Conservation (phyloP, 2,113 vertebrate species). For the Cettia cetti region DNA sequence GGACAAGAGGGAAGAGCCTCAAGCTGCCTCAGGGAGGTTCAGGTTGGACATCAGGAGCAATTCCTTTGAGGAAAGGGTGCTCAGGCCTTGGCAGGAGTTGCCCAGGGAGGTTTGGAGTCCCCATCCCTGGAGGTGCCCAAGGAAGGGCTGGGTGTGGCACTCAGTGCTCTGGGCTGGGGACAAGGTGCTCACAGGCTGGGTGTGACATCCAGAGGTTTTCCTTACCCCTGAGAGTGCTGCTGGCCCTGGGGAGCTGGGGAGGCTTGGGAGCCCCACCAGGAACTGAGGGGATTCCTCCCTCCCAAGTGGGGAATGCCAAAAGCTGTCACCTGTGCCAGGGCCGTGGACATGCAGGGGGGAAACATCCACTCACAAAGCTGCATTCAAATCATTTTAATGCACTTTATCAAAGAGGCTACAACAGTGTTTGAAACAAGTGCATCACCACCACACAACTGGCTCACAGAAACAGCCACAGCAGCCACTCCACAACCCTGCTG, state of each 20-base stretch:
- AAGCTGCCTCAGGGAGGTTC: neutral
- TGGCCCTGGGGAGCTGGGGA: neutral
- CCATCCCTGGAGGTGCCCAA: neutral
- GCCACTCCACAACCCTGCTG: neutral
- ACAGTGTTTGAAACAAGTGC: neutral
- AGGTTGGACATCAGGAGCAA: neutral
- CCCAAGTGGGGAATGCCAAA: neutral
- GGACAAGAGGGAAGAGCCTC: neutral
- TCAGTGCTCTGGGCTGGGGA: neutral
- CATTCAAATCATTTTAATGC: neutral
- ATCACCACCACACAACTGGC: neutral
- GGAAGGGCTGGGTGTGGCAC: neutral
- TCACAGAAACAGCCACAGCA: neutral
- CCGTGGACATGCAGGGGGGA: neutral
- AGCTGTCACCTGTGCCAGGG: neutral
- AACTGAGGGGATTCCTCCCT: neutral
- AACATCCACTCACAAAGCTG: neutral
- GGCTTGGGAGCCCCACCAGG: neutral
- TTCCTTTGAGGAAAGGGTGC: accelerated
- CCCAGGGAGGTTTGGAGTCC: neutral
- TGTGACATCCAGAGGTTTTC: neutral
- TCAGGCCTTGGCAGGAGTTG: neutral
- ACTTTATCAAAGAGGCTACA: slow-evolving; percentile 3
- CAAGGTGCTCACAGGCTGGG: neutral
- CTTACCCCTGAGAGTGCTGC: neutral